A percentile compares a stretch with the other conserved stretches of the same genome.
These are phyloP conservation scores for Genyomyrus donnyi DNA, from an alignment of 2,113 vertebrate species.

Conservation along the genomic window DNA sequence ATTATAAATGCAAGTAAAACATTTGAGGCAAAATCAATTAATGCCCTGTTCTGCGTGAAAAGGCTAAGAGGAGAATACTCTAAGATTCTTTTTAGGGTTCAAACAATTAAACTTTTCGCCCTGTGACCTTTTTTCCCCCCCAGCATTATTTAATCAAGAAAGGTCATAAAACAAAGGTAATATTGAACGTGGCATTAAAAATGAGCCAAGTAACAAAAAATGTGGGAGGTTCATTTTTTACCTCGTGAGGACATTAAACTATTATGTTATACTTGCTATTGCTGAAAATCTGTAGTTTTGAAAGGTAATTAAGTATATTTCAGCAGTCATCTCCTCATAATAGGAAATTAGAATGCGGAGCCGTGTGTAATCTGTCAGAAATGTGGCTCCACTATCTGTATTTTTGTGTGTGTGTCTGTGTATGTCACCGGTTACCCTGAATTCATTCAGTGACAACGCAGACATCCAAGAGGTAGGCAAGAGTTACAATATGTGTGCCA, in stretches of 20 bases:
- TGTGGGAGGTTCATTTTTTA: background rate
- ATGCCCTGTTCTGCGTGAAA: background rate
- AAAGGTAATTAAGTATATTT: background rate
- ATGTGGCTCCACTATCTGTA: background rate
- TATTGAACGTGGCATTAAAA: background rate
- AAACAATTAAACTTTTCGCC: background rate
- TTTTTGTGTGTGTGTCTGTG: background rate
- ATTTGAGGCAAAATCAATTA: background rate
- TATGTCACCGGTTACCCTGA: background rate
- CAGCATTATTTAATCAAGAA: background rate
- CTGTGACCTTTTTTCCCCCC: background rate
- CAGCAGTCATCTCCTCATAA: background rate
- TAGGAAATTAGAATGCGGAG: background rate
- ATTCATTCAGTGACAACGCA: background rate
- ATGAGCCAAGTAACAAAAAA: background rate
- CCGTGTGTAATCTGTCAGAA: background rate
- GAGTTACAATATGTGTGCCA: slow-evolving; percentile 26
- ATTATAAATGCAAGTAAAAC: background rate
- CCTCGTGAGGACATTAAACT: background rate
- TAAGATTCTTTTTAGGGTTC: background rate
- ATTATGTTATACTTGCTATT: background rate
- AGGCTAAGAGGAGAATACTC: background rate
- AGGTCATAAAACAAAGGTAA: background rate
- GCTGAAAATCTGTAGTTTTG: background rate
- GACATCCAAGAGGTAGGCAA: slow-evolving; percentile 12